phyloP scores from a whole-genome alignment of 2,888 invertebrate genomes.

The Beris chalybata region DNA sequence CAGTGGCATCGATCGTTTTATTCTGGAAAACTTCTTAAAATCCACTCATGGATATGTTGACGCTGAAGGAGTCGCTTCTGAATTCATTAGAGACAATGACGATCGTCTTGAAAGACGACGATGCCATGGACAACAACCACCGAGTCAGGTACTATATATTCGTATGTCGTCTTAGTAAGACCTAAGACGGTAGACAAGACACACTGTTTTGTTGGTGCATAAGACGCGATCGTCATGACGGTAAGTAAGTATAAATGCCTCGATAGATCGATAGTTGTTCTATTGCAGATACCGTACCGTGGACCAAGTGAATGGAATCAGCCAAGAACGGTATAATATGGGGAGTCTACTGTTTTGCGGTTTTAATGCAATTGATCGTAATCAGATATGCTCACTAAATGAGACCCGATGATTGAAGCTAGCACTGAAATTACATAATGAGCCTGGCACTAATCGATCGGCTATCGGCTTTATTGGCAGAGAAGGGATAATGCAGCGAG shows the following conservation, averaged over 20 bases:
- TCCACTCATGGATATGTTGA: constrained; percentile 16
- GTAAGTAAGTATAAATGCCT: background rate
- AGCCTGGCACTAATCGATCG: constrained; percentile 33
- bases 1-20: constrained; percentile 30
- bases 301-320: constrained; percentile 13
- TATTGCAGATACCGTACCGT: constrained; percentile 6
- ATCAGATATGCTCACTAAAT: constrained; percentile 37
- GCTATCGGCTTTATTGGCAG: constrained; percentile 18
- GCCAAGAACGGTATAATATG: background rate
- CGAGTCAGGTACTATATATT: constrained; percentile 6
- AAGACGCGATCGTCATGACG: background rate
- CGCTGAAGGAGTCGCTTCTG: constrained; percentile 32
- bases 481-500: constrained; percentile 14
- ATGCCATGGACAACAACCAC: constrained; percentile 8
- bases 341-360: background rate
- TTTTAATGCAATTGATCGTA: constrained; percentile 27
- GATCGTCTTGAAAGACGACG: background rate
- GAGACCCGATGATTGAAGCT: constrained; percentile 33
- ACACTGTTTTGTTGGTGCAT: background rate
- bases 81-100: constrained; percentile 31
- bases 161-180: background rate
- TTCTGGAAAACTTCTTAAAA: constrained; percentile 22
- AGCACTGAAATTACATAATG: constrained; percentile 36
- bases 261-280: constrained; percentile 22
- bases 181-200: background rate